phyloP scores from a whole-genome alignment of 2,797 vertebrate species.

The Melanogrammus aeglefinus region DNA sequence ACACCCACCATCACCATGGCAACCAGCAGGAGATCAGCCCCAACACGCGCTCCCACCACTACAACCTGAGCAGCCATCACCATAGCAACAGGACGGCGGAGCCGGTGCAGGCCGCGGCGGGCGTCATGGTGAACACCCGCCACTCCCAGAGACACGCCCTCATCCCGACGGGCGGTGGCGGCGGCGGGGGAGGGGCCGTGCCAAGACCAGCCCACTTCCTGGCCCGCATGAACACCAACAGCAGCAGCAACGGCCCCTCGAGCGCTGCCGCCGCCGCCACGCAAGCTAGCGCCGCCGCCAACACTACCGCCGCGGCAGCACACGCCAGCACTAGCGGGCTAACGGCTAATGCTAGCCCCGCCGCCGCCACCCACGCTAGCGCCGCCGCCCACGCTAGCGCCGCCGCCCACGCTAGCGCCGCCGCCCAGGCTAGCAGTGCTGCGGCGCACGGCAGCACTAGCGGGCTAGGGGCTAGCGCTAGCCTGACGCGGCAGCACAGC shows the following conservation, averaged over 20 bases:
- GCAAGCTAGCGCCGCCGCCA: background rate
- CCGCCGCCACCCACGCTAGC: too few relatives aligned
- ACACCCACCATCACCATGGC: slow-evolving; percentile 24
- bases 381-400: too few relatives aligned
- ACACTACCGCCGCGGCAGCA: background rate
- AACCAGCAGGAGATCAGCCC: slow-evolving; percentile 35
- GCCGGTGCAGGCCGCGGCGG: background rate
- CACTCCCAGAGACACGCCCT: slow-evolving; percentile 71
- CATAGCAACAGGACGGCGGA: slow-evolving; percentile 23
- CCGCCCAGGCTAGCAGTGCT: too few relatives aligned
- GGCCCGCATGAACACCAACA: slow-evolving; percentile 74
- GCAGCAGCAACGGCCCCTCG: slow-evolving; percentile 50
- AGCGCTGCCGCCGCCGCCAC: background rate
- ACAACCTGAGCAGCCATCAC: slow-evolving; percentile 34
- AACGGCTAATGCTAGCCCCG: too few relatives aligned
- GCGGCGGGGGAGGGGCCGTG: slow-evolving; percentile 36
- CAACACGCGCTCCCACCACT: slow-evolving; percentile 51
- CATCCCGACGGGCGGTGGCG: slow-evolving; percentile 66
- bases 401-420: too few relatives aligned
- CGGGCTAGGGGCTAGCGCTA: slow-evolving; percentile 40
- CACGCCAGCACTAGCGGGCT: background rate
- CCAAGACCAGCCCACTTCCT: slow-evolving; percentile 60
- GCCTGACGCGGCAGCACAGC: slow-evolving; percentile 78
- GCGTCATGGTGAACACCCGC: slow-evolving; percentile 35
- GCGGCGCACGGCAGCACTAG: too few relatives aligned